Evolutionary conservation across 2,888 invertebrate species (phyloP).

Genomic region (Pachliopta kotzebuea): DNA sequence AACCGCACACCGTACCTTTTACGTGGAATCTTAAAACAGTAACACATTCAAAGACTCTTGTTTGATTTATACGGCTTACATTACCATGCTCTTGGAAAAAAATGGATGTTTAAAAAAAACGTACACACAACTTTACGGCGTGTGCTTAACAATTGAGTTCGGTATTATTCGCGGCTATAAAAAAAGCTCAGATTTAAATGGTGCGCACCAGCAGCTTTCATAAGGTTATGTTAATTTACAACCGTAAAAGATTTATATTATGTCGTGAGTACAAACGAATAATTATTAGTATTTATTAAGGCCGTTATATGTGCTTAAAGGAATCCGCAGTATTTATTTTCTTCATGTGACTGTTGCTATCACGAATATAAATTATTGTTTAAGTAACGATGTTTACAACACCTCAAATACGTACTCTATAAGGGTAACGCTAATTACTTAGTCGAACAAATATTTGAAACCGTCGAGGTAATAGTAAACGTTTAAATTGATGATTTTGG

Average conservation of each 20-base stretch:
- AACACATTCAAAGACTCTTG: slow-evolving; percentile 15
- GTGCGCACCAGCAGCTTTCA: slow-evolving; percentile 11
- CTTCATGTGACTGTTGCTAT: slow-evolving; percentile 1
- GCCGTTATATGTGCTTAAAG: slow-evolving; percentile 1
- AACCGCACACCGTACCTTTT: slow-evolving; percentile 16
- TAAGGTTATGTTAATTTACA: slow-evolving; percentile 9
- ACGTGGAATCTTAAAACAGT: slow-evolving; percentile 23
- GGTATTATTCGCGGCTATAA: slow-evolving; percentile 17
- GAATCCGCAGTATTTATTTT: slow-evolving; percentile 3
- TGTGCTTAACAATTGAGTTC: slow-evolving; percentile 17
- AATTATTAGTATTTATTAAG: slow-evolving; percentile 5
- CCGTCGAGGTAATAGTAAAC: not conserved
- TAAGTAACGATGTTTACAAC: not conserved
- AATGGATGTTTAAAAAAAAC: slow-evolving; percentile 11
- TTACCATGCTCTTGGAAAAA: slow-evolving; percentile 12
- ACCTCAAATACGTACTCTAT: too few relatives aligned
- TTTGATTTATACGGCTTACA: slow-evolving; percentile 26
- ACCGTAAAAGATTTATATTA: slow-evolving; percentile 4
- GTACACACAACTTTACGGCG: slow-evolving; percentile 7
- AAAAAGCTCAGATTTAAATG: slow-evolving; percentile 23
- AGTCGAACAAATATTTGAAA: not conserved
- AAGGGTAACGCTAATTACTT: too few relatives aligned
- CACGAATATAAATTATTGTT: slow-evolving; percentile 2
- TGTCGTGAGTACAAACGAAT: not conserved
- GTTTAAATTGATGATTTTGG: not conserved